These are phyloP conservation scores for Rhyzopertha dominica DNA, from an alignment of 1,140 invertebrate genomes.

Conservation along the genomic window DNA sequence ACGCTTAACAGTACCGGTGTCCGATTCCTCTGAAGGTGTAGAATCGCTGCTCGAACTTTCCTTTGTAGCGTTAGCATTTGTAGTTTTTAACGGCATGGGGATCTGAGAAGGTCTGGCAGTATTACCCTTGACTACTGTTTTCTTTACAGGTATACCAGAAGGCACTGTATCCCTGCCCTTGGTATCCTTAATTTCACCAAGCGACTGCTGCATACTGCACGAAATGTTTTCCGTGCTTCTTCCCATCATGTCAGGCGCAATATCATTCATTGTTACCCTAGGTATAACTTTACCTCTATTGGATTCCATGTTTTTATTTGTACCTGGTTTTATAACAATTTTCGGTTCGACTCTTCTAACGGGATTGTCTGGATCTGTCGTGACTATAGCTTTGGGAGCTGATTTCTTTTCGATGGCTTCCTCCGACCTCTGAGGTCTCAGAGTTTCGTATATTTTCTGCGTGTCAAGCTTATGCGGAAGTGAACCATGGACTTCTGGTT, in stretches of 20 bases:
- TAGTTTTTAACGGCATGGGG: conserved; percentile 32
- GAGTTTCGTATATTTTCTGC: conserved; percentile 33
- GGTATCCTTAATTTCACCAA: too few species aligned
- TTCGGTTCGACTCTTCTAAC: conserved; percentile 39
- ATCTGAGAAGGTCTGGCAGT: too few species aligned
- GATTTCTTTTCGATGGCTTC: conserved; percentile 14
- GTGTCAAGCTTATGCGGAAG: conserved; percentile 20
- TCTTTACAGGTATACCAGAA: too few species aligned
- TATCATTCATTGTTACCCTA: too few species aligned
- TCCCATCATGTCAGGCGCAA: too few species aligned
- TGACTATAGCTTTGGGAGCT: conserved; percentile 31
- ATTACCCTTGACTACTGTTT: too few species aligned
- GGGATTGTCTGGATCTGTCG: conserved; percentile 30
- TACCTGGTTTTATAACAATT: conserved; percentile 40
- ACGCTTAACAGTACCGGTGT: conserved; percentile 44
- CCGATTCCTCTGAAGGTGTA: conserved; percentile 37
- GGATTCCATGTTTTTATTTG: background rate
- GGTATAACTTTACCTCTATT: conserved; percentile 31
- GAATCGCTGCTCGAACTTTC: conserved; percentile 39
- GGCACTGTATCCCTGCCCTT: too few species aligned
- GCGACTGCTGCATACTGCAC: too few species aligned
- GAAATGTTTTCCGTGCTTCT: too few species aligned
- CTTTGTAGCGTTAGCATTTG: conserved; percentile 23
- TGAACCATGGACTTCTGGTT: conserved; percentile 10
- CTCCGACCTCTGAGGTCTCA: conserved; percentile 13